Evolutionary conservation across 1,140 invertebrate genomes (phyloP).

Genomic region (Solen grandis): DNA sequence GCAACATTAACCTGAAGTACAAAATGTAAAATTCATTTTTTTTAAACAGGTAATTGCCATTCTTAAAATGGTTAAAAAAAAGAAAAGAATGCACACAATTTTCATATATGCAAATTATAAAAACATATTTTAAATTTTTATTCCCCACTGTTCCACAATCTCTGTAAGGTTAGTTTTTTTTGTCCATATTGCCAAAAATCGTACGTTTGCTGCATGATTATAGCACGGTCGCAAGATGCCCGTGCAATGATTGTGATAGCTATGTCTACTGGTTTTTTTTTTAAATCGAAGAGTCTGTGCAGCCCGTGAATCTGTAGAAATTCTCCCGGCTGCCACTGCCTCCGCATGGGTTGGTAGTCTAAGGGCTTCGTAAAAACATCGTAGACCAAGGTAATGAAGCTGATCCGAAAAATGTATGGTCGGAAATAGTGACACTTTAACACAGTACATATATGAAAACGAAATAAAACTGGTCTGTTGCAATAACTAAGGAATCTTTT

Average conservation of each 20-base stretch:
- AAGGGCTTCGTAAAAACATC: not conserved
- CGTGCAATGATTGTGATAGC: no score
- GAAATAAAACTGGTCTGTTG: not conserved
- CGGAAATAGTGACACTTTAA: not conserved
- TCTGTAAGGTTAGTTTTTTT: not conserved
- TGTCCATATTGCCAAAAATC: not conserved
- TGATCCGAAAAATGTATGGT: not conserved
- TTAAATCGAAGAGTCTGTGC: no score
- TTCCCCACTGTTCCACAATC: not conserved
- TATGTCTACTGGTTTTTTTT: no score
- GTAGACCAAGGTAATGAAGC: not conserved
- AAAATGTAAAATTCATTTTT: slow-evolving; percentile 3
- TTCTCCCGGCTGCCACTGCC: no score
- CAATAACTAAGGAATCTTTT: not conserved
- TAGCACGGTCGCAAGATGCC: no score
- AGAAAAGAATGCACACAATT: not conserved
- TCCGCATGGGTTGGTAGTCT: not conserved
- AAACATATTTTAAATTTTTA: not conserved
- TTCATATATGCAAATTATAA: not conserved
- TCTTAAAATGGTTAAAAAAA: not conserved
- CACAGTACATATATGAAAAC: not conserved
- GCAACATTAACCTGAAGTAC: slow-evolving; percentile 87
- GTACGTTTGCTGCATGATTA: no score
- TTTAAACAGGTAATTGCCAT: not conserved
- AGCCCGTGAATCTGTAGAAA: no score